These are phyloP conservation scores for Oxytorus armatus DNA, from an alignment of 2,888 invertebrate genomes.

Conservation along the genomic window DNA sequence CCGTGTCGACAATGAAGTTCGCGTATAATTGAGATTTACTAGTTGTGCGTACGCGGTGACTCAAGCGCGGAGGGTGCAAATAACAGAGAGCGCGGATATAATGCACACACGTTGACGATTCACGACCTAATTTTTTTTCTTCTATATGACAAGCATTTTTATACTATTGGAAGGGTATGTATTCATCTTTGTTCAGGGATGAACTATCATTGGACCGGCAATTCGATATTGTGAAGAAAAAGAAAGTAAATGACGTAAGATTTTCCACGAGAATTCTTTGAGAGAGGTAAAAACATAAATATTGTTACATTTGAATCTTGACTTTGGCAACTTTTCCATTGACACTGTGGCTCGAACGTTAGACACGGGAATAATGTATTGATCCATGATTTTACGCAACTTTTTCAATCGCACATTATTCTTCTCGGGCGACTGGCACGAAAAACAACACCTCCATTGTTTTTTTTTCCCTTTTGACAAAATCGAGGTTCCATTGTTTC, in stretches of 20 bases:
- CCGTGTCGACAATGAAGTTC: neutral
- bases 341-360: too few relatives aligned
- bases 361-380: too few relatives aligned
- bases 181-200: neutral
- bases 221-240: neutral
- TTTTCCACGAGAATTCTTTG: neutral
- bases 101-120: constrained; percentile 1
- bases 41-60: neutral
- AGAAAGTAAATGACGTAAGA: neutral
- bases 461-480: too few relatives aligned
- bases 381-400: too few relatives aligned
- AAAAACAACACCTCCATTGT: too few relatives aligned
- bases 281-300: too few relatives aligned
- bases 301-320: too few relatives aligned
- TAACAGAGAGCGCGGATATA: neutral
- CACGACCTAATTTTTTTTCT: constrained; percentile 35
- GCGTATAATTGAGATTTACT: constrained; percentile 22
- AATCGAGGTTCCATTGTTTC: too few relatives aligned
- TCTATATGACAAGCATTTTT: neutral
- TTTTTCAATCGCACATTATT: too few relatives aligned
- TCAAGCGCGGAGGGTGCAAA: neutral
- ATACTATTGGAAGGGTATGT: neutral
- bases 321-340: too few relatives aligned
- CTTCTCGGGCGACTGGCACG: too few relatives aligned
- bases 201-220: neutral